Base-by-base conservation (phyloP, 2,888 invertebrate species). In the Embidobia sp. region DNA sequence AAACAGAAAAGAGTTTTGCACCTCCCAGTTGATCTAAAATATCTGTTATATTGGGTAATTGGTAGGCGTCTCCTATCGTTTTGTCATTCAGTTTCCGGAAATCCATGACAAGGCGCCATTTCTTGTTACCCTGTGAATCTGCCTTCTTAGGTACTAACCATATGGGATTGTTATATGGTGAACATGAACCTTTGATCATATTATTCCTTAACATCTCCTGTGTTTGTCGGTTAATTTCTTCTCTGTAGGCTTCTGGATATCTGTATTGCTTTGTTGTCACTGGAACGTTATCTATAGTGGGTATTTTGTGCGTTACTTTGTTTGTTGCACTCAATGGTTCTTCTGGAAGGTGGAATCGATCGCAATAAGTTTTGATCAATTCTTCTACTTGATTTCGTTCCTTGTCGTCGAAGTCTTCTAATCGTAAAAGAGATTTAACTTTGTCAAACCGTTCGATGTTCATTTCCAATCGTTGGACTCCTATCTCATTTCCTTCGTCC, bases 61-160 rank as follows among this genome's bases (percentile, higher is more conserved):
- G 22, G 6, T 22, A 22, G 3, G 22, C 3, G 22, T 22, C 22
- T 22, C 3, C 3, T 22, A 22, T 22, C 3, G 22, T 22, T 22
- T 22, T 22, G 3, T 22, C 22, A 6, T 22, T 22, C 6, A 22
- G 6, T 22, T 22, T 4, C 6, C 22, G 22, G 6, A 22, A 6
- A 6, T 6, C 22, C 22, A 22, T 4, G 3, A 22, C 22, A 3
- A 22, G 3, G 3, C 22, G 3, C 22, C 22, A 22, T 3, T 6
- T 3, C 6, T 22, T 16, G 1, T 3, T 27, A 8, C 26, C 59
- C 15, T 22, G 26, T 8, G 66, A 57, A 48, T 76, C 78, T 1
- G 26, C 10, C 26, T 77, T 79, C 22, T 80, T 77, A 0, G 70
- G 77, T 1, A 79, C 77, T 2, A 79, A 48, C 74, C 31, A 78